Evolutionary conservation across 2,797 vertebrate species (phyloP).

Genomic region (Leptodactylus fallax): DNA sequence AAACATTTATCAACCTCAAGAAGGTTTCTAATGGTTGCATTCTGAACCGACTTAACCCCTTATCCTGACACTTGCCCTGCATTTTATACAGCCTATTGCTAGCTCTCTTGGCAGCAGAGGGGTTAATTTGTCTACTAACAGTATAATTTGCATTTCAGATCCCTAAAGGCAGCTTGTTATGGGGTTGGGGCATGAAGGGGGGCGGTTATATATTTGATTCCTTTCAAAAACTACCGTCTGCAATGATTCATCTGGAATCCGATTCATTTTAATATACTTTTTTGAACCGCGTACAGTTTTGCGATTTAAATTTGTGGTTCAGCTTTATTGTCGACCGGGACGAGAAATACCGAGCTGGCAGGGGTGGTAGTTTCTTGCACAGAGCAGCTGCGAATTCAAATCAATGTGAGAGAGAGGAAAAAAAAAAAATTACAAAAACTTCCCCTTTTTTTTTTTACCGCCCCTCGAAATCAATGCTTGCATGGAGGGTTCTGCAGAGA

Average conservation of each 20-base stretch:
- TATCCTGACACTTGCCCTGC: background rate
- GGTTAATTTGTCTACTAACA: slow-evolving; percentile 74
- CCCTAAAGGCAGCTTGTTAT: slow-evolving; percentile 72
- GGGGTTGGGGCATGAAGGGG: background rate
- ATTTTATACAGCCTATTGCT: background rate
- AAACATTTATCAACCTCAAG: slow-evolving; percentile 1
- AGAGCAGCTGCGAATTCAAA: slow-evolving; percentile 54
- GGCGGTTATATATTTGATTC: slow-evolving; percentile 75
- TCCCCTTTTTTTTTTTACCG: slow-evolving; percentile 46
- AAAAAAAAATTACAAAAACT: background rate
- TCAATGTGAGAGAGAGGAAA: slow-evolving; percentile 16
- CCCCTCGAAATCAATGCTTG: slow-evolving; percentile 70
- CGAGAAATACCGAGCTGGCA: slow-evolving; percentile 66
- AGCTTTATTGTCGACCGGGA: slow-evolving; percentile 73
- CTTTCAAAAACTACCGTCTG: slow-evolving; percentile 74
- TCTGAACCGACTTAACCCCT: background rate
- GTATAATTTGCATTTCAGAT: slow-evolving; percentile 32
- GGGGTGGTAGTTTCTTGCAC: background rate
- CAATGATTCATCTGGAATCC: slow-evolving; percentile 79
- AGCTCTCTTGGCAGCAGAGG: background rate
- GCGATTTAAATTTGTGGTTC: slow-evolving; percentile 55
- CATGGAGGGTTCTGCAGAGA: slow-evolving; percentile 68
- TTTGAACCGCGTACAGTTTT: slow-evolving; percentile 72
- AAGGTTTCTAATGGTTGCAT: background rate
- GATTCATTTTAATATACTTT: slow-evolving; percentile 47